Evolutionary conservation across 1,140 invertebrate species (phyloP).

Genomic region (Nymphalis io): DNA sequence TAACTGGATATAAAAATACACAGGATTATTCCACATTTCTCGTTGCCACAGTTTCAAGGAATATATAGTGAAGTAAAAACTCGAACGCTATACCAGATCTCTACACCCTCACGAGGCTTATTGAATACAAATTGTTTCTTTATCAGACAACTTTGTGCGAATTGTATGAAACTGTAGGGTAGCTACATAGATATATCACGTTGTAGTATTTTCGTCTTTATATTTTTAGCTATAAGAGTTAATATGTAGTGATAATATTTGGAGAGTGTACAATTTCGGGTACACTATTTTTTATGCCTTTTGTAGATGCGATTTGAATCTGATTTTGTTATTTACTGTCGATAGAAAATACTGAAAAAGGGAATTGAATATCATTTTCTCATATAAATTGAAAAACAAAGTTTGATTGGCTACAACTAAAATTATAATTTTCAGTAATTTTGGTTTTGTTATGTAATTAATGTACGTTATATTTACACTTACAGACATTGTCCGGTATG

Average conservation of each 20-base stretch:
- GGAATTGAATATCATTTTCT: slow-evolving; percentile 8
- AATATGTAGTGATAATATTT: not conserved
- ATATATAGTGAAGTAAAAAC: slow-evolving; percentile 36
- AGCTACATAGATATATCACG: not conserved
- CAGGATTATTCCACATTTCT: slow-evolving; percentile 22
- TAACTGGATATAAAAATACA: slow-evolving; percentile 20
- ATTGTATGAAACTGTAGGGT: slow-evolving; percentile 32
- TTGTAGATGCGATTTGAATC: slow-evolving; percentile 33
- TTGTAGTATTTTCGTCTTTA: not conserved
- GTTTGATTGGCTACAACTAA: not conserved
- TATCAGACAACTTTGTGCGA: slow-evolving; percentile 46
- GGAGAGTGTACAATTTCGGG: not conserved
- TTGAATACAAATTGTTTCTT: slow-evolving; percentile 73
- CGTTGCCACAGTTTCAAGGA: slow-evolving; percentile 29
- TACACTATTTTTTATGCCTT: slow-evolving; percentile 26
- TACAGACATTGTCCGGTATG: slow-evolving; percentile 52
- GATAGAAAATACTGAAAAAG: slow-evolving; percentile 21
- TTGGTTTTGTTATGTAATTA: no score
- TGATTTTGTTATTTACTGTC: slow-evolving; percentile 42
- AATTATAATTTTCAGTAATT: not conserved
- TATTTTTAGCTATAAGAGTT: not conserved
- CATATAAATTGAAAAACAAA: not conserved
- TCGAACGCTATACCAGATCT: slow-evolving; percentile 24
- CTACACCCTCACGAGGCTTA: slow-evolving; percentile 49
- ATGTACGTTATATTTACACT: no score